A percentile compares a stretch with the other conserved stretches of the same genome.
These are phyloP conservation scores for Siphlonurus alternatus DNA, from an alignment of 2,888 invertebrate genomes.

Conservation along the genomic window DNA sequence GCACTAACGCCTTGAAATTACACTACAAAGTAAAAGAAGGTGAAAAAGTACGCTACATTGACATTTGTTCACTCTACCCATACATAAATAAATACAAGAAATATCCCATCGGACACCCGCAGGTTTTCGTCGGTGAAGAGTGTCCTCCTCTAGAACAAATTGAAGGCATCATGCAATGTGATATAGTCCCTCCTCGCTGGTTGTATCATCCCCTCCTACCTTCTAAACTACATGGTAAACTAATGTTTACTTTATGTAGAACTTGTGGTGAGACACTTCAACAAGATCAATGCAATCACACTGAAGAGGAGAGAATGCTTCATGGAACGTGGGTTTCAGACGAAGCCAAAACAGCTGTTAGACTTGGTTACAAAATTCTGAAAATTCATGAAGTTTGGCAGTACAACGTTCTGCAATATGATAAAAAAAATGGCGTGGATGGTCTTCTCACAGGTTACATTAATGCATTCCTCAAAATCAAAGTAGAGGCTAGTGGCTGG, in stretches of 20 bases:
- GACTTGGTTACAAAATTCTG: neutral
- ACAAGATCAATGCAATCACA: neutral
- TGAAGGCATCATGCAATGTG: conserved; percentile 5
- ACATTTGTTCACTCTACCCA: conserved; percentile 16
- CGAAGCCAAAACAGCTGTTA: neutral
- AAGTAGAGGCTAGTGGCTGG: neutral
- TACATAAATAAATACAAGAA: neutral
- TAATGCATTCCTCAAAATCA: neutral
- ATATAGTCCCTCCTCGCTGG: conserved; percentile 11
- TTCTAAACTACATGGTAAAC: neutral
- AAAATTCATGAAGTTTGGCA: neutral
- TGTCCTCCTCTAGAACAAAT: neutral
- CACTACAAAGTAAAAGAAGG: conserved; percentile 6
- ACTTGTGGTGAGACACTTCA: conserved; percentile 15
- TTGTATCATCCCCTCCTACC: neutral
- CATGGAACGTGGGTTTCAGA: neutral
- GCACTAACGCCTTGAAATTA: neutral
- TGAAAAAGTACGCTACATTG: conserved; percentile 18
- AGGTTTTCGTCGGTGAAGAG: neutral
- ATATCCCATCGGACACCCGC: conserved; percentile 5
- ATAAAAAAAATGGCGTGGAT: too few relatives aligned
- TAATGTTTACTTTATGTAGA: conserved; percentile 18
- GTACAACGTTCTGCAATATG: too few relatives aligned
- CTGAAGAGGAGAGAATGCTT: neutral
- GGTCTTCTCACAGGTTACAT: neutral